These are phyloP conservation scores for Lepidothrix coronata DNA, from an alignment of 2,113 vertebrate species.

Conservation along the genomic window DNA sequence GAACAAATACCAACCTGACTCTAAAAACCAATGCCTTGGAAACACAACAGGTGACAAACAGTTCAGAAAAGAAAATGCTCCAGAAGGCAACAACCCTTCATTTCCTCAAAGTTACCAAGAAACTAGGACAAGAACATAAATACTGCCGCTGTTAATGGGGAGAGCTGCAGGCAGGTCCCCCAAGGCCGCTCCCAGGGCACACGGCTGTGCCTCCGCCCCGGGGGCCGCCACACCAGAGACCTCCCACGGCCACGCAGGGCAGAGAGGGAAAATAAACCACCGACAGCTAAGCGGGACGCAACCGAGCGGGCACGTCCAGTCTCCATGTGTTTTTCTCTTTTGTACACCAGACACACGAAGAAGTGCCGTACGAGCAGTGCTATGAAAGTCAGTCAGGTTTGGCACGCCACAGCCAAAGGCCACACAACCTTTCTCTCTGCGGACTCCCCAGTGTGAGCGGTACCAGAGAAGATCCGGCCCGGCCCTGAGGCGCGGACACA, in stretches of 20 bases:
- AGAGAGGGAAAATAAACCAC: not conserved
- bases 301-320: fast-evolving
- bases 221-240: too few species aligned
- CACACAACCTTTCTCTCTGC: fast-evolving
- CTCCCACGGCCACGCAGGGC: not conserved
- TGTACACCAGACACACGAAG: not conserved
- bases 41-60: not conserved
- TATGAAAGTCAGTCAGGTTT: fast-evolving
- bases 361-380: not conserved
- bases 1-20: fast-evolving
- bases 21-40: fast-evolving
- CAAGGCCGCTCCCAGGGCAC: not conserved
- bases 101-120: fast-evolving
- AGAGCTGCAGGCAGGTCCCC: not conserved
- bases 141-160: fast-evolving
- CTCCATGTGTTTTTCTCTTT: too few species aligned
- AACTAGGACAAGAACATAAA: fast-evolving
- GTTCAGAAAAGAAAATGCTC: not conserved
- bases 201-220: too few species aligned
- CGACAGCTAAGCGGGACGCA: fast-evolving
- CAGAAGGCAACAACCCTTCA: fast-evolving
- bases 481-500: too few species aligned
- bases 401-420: fast-evolving
- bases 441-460: too few species aligned
- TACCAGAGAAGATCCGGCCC: too few species aligned